Evolutionary conservation across 2,113 vertebrate species (phyloP).

Genomic region (Xenus cinereus): DNA sequence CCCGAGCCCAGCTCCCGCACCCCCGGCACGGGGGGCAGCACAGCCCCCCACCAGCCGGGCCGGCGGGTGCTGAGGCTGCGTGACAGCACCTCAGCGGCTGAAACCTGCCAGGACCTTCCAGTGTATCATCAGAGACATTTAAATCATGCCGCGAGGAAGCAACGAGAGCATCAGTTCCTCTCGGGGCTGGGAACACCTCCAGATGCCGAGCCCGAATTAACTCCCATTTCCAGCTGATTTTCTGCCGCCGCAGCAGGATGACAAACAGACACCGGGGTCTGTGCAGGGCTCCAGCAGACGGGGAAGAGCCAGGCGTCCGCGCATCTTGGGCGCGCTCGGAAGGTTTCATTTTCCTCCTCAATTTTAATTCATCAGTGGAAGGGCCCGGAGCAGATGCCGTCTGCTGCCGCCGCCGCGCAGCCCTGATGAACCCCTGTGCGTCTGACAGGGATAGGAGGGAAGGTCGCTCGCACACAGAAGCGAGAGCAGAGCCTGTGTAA

Average conservation of each 20-base stretch:
- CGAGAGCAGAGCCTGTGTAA: neutral
- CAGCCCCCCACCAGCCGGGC: neutral
- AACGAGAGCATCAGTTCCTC: neutral
- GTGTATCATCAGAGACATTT: neutral
- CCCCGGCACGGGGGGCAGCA: rapidly evolving
- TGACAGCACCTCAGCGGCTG: neutral
- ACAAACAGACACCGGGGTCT: neutral
- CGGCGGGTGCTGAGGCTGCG: rapidly evolving
- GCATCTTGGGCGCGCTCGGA: rapidly evolving
- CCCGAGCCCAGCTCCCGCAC: neutral
- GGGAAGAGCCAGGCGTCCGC: neutral
- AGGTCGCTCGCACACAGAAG: neutral
- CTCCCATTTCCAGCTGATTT: neutral
- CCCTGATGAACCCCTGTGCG: neutral
- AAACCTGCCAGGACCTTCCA: neutral
- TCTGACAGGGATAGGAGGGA: neutral
- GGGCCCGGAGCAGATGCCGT: neutral
- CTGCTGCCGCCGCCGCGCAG: neutral
- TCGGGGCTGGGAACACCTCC: neutral
- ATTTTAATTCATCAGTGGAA: neutral
- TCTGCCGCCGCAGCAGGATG: neutral
- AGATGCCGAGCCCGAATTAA: neutral
- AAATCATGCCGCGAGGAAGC: neutral
- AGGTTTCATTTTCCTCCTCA: neutral
- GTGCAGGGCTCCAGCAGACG: neutral